Evolutionary conservation across 1,140 invertebrate species (phyloP).

Genomic region (Cotesia vestalis): DNA sequence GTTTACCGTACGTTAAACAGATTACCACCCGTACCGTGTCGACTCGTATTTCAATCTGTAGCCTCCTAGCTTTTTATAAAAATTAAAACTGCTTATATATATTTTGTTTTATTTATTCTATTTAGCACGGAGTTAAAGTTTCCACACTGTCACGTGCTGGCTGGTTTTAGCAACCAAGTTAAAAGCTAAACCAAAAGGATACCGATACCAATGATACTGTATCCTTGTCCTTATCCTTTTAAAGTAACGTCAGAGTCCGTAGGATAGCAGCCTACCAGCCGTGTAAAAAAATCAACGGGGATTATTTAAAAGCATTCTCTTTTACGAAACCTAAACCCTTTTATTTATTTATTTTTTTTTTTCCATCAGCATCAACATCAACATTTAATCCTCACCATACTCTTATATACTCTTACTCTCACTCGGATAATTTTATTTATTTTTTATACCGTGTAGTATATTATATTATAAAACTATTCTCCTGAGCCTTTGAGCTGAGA

Average conservation of each 20-base stretch:
- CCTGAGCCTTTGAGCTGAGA: background rate
- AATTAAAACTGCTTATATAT: slow-evolving; percentile 1
- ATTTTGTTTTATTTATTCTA: slow-evolving; percentile 21
- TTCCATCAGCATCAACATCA: slow-evolving; percentile 17
- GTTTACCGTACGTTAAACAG: slow-evolving; percentile 18
- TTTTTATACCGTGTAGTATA: background rate
- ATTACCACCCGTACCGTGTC: slow-evolving; percentile 32
- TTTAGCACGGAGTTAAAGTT: slow-evolving; percentile 16
- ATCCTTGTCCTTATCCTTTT: slow-evolving; percentile 31
- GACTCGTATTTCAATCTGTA: slow-evolving; percentile 18
- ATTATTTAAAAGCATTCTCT: slow-evolving; percentile 53
- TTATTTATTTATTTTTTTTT: slow-evolving; percentile 1
- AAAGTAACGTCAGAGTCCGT: too few species aligned
- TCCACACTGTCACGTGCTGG: slow-evolving; percentile 23
- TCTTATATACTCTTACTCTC: too few species aligned
- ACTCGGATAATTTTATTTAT: background rate
- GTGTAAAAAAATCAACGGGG: slow-evolving; percentile 23
- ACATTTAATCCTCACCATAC: background rate
- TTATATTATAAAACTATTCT: background rate
- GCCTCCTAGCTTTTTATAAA: slow-evolving; percentile 16
- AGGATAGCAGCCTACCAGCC: slow-evolving; percentile 3
- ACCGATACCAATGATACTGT: slow-evolving; percentile 42
- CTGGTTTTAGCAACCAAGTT: background rate
- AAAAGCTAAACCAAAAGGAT: slow-evolving; percentile 15
- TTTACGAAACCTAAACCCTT: slow-evolving; percentile 20